phyloP scores from a whole-genome alignment of 2,797 vertebrate genomes.

The Amblyopsis hoosieri region DNA sequence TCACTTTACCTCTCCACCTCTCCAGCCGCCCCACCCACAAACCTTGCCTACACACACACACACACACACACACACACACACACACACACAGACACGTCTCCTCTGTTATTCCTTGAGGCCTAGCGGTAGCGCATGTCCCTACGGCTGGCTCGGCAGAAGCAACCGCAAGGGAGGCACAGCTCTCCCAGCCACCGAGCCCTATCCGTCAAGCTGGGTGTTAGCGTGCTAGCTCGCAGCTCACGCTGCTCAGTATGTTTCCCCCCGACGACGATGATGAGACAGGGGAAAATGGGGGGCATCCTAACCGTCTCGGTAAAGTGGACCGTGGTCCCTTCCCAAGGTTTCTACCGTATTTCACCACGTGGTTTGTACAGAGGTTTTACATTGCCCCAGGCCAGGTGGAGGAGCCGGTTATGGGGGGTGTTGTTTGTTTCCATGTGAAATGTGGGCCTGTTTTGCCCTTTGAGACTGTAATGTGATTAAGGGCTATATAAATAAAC shows the following conservation, averaged over 20 bases:
- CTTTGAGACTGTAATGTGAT: too few relatives aligned
- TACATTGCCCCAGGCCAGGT: too few relatives aligned
- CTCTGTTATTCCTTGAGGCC: constrained; percentile 48
- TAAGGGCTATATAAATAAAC: too few relatives aligned
- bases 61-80: neutral
- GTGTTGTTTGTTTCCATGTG: too few relatives aligned
- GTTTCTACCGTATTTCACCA: too few relatives aligned
- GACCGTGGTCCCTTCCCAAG: too few relatives aligned
- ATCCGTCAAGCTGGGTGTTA: constrained; percentile 59
- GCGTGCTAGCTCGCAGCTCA: constrained; percentile 42
- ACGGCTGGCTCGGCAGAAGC: constrained; percentile 29
- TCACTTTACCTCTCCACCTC: neutral
- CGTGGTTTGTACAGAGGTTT: too few relatives aligned
- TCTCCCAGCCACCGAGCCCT: constrained; percentile 33
- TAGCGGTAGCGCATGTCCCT: constrained; percentile 52
- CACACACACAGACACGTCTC: neutral
- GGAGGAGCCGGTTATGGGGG: too few relatives aligned
- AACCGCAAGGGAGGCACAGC: constrained; percentile 43
- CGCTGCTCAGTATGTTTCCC: constrained; percentile 45
- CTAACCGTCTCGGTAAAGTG: too few relatives aligned
- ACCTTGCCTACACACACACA: too few relatives aligned
- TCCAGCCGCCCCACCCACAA: constrained; percentile 12
- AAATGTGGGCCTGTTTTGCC: too few relatives aligned
- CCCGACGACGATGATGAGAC: constrained; percentile 26
- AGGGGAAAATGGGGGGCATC: too few relatives aligned